Conservation (phyloP, 2,113 vertebrate genomes). For the Chauna torquata region DNA sequence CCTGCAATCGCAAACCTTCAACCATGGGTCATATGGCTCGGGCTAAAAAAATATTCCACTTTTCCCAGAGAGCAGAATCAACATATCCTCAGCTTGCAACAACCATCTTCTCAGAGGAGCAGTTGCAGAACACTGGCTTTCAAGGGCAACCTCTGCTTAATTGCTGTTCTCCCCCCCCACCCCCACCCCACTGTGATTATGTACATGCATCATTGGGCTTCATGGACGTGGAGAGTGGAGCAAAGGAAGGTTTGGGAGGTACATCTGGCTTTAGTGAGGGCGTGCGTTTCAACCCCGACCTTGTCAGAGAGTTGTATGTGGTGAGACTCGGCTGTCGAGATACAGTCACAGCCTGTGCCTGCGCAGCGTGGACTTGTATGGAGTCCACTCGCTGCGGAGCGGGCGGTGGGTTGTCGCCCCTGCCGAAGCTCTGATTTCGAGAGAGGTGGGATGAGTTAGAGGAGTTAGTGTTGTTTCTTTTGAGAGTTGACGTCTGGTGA, state of each 20-base stretch:
- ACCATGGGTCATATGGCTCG: constrained; percentile 71
- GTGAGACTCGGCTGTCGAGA: constrained; percentile 90
- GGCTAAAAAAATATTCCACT: constrained; percentile 79
- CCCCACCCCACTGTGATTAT: constrained; percentile 83
- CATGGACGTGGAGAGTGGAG: constrained; percentile 90
- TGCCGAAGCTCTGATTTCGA: constrained; percentile 92
- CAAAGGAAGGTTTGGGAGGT: constrained; percentile 93
- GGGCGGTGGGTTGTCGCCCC: constrained; percentile 91
- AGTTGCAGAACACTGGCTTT: constrained; percentile 83
- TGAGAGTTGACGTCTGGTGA: constrained; percentile 84
- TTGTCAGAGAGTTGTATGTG: constrained; percentile 90
- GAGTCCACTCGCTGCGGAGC: constrained; percentile 98
- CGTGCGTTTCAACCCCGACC: constrained; percentile 88
- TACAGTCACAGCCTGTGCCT: constrained; percentile 84
- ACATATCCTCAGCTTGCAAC: constrained; percentile 78
- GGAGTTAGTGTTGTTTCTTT: constrained; percentile 99
- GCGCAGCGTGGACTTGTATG: constrained; percentile 89
- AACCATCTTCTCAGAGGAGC: constrained; percentile 67
- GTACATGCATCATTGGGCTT: constrained; percentile 93
- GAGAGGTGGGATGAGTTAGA: constrained; percentile 97
- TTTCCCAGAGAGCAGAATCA: constrained; percentile 79
- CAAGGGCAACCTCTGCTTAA: constrained; percentile 77
- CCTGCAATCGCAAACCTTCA: constrained; percentile 75
- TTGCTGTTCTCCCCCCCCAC: constrained; percentile 76
- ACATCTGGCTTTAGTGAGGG: constrained; percentile 93